These are phyloP conservation scores for Hirtodrosophila histrioides DNA, from an alignment of 2,888 invertebrate genomes.

Conservation along the genomic window DNA sequence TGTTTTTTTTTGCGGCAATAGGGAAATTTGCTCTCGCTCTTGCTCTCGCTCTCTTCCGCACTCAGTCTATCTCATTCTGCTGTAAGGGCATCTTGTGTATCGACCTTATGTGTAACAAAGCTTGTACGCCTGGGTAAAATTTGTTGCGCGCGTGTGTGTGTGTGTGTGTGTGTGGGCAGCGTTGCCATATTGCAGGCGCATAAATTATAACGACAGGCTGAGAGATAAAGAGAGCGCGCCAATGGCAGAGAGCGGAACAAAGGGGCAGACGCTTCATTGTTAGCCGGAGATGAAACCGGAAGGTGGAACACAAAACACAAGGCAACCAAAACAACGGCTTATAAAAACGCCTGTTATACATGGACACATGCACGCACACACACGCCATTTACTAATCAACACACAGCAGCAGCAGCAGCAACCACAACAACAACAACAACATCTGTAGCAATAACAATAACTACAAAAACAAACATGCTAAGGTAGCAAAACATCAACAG, in stretches of 20 bases:
- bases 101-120: constrained; percentile 63
- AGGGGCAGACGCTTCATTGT: constrained; percentile 57
- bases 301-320: constrained; percentile 60
- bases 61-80: constrained; percentile 37
- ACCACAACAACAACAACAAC: constrained; percentile 26
- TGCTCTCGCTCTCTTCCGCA: constrained; percentile 6
- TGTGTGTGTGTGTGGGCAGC: constrained; percentile 40
- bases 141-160: constrained; percentile 27
- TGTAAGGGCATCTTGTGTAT: constrained; percentile 66
- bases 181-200: constrained; percentile 76
- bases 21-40: constrained; percentile 46
- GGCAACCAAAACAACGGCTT: constrained; percentile 71
- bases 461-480: constrained; percentile 52
- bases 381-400: constrained; percentile 74
- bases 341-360: constrained; percentile 57
- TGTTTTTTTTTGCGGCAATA: constrained; percentile 56
- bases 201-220: constrained; percentile 68
- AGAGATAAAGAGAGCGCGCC: constrained; percentile 23
- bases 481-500: constrained; percentile 62
- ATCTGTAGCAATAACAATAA: constrained; percentile 48
- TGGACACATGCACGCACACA: constrained; percentile 26
- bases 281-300: constrained; percentile 78
- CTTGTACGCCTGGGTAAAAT: constrained; percentile 66
- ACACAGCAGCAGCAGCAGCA: constrained; percentile 35
- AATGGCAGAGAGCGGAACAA: constrained; percentile 22